Base-by-base conservation (phyloP, 2,113 vertebrate genomes). In the Oryzias javanicus region DNA sequence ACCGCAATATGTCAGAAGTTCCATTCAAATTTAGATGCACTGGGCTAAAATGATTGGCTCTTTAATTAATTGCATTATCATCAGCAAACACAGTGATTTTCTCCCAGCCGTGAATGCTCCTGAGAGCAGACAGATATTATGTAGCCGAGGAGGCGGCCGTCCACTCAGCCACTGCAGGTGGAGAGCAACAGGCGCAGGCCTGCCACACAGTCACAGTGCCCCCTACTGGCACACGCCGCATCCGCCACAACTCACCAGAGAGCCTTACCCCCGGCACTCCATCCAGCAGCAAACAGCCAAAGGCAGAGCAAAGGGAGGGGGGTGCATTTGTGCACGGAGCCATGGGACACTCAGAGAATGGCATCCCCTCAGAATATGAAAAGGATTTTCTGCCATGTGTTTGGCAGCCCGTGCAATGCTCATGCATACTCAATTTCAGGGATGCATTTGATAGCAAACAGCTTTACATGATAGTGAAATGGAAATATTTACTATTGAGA, bases 41-140 rank as follows among this genome's bases (percentile, higher is more conserved):
- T n/a, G 15, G 82, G 80, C 84, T 73, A 84, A 85, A 86, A 81
- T 85, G 82, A 89, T 89, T 88, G 86, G 79, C 79, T 86, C 80
- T 84, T 86, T 86, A 88, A 89, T 85, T 85, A 88, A 89, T 89
- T 86, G 84, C 84, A 89, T 86, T 88, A 89, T 88, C 88, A 84
- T 88, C 84, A 80, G 84, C 86, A 88, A 89, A 89, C 86, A 88
- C 86, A 84, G 81, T 75, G 85, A 84, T 86, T 87, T 84, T 83
- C 80, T 81, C 70, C 69, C 68, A 57, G 67, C 70, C 56, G 17
- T 72, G 69, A 86, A 88, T 81, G 82, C 85, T 86, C 84, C 85
- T 81, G 87, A 86, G 84, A 85, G 63, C 81, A 84, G 71, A 60
- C 80, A 83, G 84, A 86, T 86, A 84, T 83, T 72, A 85, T 76